phyloP scores from a whole-genome alignment of 37 sponge, comb jelly and placozoan genomes.

The Aphrocallistes beatrix region DNA sequence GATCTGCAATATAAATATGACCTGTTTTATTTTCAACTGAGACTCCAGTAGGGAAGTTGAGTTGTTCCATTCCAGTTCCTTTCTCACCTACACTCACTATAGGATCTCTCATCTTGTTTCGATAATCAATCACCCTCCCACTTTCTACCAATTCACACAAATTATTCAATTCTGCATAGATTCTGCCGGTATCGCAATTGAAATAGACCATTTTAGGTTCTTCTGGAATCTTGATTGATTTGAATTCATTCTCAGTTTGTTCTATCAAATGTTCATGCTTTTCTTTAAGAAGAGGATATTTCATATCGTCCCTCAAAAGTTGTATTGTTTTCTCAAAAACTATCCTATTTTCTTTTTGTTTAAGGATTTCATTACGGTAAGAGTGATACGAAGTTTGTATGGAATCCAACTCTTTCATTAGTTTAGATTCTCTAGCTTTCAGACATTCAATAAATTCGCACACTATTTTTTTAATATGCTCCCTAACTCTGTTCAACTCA shows the following conservation, averaged over 20 bases:
- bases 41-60: not conserved
- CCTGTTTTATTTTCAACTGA: not conserved
- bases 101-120: not conserved
- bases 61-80: not conserved
- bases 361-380: not conserved
- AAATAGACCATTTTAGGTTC: constrained; percentile 1
- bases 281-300: not conserved
- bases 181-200: not conserved
- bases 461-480: not conserved
- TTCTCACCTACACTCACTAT: not conserved
- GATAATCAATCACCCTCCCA: not conserved
- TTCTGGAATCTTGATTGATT: not conserved
- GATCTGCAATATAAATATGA: not conserved
- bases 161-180: not conserved
- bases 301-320: not conserved
- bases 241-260: not conserved
- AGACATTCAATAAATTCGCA: not conserved
- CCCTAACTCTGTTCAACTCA: not conserved
- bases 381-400: not conserved
- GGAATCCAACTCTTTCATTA: not conserved
- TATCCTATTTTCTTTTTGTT: not conserved
- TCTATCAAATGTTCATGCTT: not conserved
- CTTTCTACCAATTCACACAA: not conserved
- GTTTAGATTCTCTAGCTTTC: not conserved
- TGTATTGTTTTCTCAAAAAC: not conserved